phyloP scores from a whole-genome alignment of 30 jellyfish, hydroid and myxozoan species.

The Aurelia aurita region DNA sequence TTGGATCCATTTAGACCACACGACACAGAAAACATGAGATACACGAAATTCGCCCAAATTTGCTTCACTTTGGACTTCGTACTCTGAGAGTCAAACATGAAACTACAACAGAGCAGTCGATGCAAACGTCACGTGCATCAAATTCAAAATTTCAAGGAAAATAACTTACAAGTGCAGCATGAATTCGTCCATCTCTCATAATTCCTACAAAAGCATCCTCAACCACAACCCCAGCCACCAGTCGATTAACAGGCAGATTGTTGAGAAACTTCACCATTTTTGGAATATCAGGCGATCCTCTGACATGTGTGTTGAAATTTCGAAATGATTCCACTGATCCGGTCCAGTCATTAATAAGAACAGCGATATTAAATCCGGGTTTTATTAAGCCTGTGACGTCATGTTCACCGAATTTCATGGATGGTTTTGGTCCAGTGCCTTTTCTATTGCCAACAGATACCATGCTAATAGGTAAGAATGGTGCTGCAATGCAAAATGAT shows the following conservation, averaged over 20 bases:
- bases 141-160: too few species aligned
- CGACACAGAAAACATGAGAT: too few species aligned
- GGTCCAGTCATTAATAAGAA: conserved; percentile 47
- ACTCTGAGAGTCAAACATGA: too few species aligned
- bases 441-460: conserved; percentile 46
- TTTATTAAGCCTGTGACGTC: background rate
- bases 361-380: conserved; percentile 61
- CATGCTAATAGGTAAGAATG: conserved; percentile 19
- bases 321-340: conserved; percentile 34
- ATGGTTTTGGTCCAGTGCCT: background rate
- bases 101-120: too few species aligned
- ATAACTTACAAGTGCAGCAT: conserved; percentile 24
- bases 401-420: background rate
- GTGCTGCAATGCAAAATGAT: conserved; percentile 29
- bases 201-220: conserved; percentile 58
- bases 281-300: conserved; percentile 12
- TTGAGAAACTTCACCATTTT: conserved; percentile 49
- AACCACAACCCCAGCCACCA: conserved; percentile 60
- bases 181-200: background rate
- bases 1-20: too few species aligned
- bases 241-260: conserved; percentile 55
- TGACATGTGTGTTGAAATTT: conserved; percentile 26
- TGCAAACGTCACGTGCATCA: too few species aligned
- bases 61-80: too few species aligned
- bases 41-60: too few species aligned